phyloP scores from a whole-genome alignment of 1,140 invertebrate genomes.

The Cydia fagiglandana region DNA sequence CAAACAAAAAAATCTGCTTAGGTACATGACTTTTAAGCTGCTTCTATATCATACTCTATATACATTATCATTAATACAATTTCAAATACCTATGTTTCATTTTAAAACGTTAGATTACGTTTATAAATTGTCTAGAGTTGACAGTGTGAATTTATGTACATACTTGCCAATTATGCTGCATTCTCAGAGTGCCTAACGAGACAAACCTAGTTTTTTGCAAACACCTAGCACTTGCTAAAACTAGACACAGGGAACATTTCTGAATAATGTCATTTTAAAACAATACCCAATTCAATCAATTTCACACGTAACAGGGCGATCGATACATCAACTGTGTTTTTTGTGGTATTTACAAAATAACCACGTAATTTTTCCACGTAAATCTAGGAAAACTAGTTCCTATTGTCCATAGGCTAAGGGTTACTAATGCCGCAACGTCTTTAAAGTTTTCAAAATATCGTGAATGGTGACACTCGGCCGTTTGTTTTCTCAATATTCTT shows the following conservation, averaged over 20 bases:
- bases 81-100: too few species aligned
- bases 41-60: too few species aligned
- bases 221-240: background rate
- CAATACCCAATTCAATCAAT: constrained; percentile 22
- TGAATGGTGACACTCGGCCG: background rate
- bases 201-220: constrained; percentile 10
- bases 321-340: constrained; percentile 13
- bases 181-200: constrained; percentile 10
- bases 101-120: too few species aligned
- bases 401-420: background rate
- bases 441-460: background rate
- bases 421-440: background rate
- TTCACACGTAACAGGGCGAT: constrained; percentile 21
- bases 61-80: too few species aligned
- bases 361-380: background rate
- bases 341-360: constrained; percentile 5
- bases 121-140: background rate
- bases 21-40: background rate
- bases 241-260: background rate
- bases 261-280: constrained; percentile 12
- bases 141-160: constrained; percentile 8
- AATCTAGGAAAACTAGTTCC: background rate
- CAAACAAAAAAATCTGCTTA: background rate
- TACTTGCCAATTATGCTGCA: background rate
- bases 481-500: constrained; percentile 1